phyloP scores from a whole-genome alignment of 2,797 vertebrate species.

The Telmatherina bonti region DNA sequence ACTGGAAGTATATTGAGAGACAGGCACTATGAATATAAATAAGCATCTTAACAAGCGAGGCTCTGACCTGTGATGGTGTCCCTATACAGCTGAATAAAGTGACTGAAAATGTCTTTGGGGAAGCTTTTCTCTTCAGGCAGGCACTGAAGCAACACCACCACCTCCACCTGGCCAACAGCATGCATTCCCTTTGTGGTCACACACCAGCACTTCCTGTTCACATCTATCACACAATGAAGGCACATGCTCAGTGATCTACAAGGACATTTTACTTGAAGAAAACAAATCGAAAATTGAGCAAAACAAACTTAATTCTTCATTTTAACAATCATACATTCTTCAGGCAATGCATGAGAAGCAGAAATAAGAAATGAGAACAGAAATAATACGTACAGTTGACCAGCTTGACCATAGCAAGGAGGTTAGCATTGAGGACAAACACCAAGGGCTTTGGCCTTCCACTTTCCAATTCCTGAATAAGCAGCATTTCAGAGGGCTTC shows the following conservation, averaged over 20 bases:
- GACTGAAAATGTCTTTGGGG: constrained; percentile 96
- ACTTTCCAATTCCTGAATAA: constrained; percentile 95
- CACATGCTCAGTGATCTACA: constrained; percentile 12
- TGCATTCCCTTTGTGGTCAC: constrained; percentile 98
- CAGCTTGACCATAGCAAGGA: constrained; percentile 98
- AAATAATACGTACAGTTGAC: constrained; percentile 90
- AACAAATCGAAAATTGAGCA: not conserved
- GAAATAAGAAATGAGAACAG: constrained; percentile 2
- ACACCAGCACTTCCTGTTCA: constrained; percentile 99
- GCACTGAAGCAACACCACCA: constrained; percentile 95
- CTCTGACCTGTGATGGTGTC: constrained; percentile 91
- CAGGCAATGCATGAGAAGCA: not conserved
- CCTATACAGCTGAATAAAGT: constrained; percentile 97
- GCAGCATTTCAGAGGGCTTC: constrained; percentile 92
- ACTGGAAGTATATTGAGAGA: not conserved
- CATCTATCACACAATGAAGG: constrained; percentile 82
- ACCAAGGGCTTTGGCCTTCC: constrained; percentile 94
- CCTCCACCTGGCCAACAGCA: constrained; percentile 95
- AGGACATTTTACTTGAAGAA: not conserved
- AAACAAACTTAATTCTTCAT: not conserved
- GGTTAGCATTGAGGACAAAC: constrained; percentile 98
- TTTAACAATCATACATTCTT: not conserved
- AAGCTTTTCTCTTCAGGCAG: constrained; percentile 96
- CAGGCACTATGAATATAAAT: not conserved
- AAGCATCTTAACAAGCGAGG: not conserved